Conservation (phyloP, 2,113 vertebrate genomes). For the Ceratotherium simum region DNA sequence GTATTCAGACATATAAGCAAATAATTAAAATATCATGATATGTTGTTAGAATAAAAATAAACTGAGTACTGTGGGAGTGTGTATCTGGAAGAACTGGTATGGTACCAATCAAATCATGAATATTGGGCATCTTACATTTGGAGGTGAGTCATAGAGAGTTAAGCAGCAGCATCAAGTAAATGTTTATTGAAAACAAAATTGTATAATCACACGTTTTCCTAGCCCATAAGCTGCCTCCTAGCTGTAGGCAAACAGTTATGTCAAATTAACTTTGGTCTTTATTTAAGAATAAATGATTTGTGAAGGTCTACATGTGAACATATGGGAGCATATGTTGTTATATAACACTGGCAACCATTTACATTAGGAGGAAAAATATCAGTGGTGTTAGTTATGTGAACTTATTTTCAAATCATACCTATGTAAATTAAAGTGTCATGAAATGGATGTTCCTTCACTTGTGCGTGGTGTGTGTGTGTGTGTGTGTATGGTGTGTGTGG, state of each 20-base stretch:
- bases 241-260: not conserved
- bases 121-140: not conserved
- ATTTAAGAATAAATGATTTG: not conserved
- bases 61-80: not conserved
- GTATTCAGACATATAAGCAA: not conserved
- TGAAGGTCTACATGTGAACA: not conserved
- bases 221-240: not conserved
- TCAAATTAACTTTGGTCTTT: not conserved
- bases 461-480: accelerated
- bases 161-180: not conserved
- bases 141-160: not conserved
- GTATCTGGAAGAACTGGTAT: not conserved
- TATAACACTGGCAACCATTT: not conserved
- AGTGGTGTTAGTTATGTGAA: not conserved
- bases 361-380: not conserved
- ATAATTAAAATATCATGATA: not conserved
- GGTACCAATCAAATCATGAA: not conserved
- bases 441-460: not conserved
- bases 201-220: not conserved
- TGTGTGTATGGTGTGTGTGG: not conserved
- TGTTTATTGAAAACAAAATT: not conserved
- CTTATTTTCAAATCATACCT: not conserved
- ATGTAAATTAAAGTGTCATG: not conserved
- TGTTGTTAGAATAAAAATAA: not conserved
- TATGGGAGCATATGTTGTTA: not conserved